A percentile compares a stretch with the other conserved stretches of the same genome.
phyloP scores from a whole-genome alignment of 2,113 vertebrate genomes.

The Marmota flaviventris region DNA sequence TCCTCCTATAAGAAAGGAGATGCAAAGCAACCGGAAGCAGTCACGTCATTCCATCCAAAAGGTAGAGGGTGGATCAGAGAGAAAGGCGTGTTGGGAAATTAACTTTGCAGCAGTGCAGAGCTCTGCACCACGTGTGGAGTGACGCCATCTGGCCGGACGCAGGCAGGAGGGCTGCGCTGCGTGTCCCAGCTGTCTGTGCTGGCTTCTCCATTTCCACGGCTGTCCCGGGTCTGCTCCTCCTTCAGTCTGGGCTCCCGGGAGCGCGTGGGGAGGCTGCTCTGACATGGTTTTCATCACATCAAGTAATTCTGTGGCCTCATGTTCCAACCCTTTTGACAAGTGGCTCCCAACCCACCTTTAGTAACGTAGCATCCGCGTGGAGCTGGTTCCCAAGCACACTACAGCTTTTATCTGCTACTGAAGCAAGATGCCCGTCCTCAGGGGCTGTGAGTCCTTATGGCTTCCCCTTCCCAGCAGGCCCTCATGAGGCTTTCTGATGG shows the following conservation, averaged over 20 bases:
- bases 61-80: neutral
- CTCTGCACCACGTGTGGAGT: too few species aligned
- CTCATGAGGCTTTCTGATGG: neutral
- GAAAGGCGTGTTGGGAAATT: neutral
- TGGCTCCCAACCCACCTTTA: neutral
- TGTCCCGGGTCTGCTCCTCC: neutral
- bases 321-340: neutral
- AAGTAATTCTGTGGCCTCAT: neutral
- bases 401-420: neutral
- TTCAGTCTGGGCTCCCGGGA: neutral
- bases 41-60: neutral
- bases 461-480: neutral
- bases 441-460: neutral
- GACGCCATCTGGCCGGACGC: neutral
- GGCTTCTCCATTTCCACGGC: neutral
- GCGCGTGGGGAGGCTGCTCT: neutral
- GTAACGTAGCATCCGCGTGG: neutral
- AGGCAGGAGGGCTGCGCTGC: accelerated
- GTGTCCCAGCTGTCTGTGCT: neutral
- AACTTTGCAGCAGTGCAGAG: too few species aligned
- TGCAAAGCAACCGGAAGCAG: neutral
- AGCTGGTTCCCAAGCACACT: neutral
- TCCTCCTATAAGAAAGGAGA: neutral
- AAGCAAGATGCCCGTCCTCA: neutral
- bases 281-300: neutral